Evolutionary conservation across 2,888 invertebrate species (phyloP).

Genomic region (Tolmerus cingulatus): DNA sequence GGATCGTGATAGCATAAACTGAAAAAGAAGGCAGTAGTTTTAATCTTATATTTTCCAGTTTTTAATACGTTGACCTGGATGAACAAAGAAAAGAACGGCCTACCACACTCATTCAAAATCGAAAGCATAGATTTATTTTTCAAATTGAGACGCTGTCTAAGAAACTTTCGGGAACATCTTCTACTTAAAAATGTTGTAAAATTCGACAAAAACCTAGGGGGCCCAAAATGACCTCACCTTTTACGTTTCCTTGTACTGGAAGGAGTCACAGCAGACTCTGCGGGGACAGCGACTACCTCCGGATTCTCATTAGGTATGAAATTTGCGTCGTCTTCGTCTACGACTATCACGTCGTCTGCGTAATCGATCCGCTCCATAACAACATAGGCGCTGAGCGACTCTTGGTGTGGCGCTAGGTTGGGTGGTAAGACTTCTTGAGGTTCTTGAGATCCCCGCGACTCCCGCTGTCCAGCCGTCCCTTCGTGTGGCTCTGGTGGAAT

Average conservation of each 20-base stretch:
- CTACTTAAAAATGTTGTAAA: neutral
- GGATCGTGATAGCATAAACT: no score
- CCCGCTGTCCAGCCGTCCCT: neutral
- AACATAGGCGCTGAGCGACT: neutral
- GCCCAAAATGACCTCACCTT: slow-evolving; percentile 16
- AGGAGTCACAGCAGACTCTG: neutral
- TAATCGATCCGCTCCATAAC: neutral
- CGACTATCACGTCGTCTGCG: neutral
- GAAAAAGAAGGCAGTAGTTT: no score
- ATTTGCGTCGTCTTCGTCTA: neutral
- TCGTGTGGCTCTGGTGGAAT: neutral
- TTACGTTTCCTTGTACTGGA: slow-evolving; percentile 45
- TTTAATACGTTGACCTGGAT: neutral
- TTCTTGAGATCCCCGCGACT: no score
- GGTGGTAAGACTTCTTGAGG: neutral
- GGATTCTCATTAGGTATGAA: neutral
- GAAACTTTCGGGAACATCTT: no score
- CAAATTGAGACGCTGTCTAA: neutral
- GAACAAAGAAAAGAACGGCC: neutral
- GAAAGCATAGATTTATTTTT: neutral
- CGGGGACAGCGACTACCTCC: neutral
- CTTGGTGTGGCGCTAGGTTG: neutral
- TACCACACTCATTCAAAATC: neutral
- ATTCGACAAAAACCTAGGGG: neutral
- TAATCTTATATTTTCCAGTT: no score